These are phyloP conservation scores for Epinotia ramella DNA, from an alignment of 2,888 invertebrate genomes.

Conservation along the genomic window DNA sequence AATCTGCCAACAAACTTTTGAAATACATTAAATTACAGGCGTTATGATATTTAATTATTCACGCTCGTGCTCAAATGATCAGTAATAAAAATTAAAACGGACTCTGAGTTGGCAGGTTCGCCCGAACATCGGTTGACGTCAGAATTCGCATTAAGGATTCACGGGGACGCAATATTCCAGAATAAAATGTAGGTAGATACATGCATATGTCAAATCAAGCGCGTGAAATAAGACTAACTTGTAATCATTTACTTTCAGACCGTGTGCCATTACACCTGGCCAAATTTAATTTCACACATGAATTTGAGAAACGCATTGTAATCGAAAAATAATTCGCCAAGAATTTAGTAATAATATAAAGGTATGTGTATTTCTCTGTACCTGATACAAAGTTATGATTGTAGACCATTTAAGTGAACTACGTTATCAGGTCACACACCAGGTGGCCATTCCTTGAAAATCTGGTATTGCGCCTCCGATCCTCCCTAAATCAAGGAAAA, in stretches of 20 bases:
- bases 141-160: constrained; percentile 78
- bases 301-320: constrained; percentile 6
- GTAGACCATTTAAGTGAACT: constrained; percentile 47
- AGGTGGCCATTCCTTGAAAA: constrained; percentile 62
- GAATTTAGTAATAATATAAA: constrained; percentile 41
- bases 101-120: constrained; percentile 21
- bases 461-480: constrained; percentile 80
- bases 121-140: constrained; percentile 23
- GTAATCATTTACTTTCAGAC: background rate
- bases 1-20: constrained; percentile 47
- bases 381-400: constrained; percentile 51
- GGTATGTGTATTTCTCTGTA: constrained; percentile 46
- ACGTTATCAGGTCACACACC: constrained; percentile 64
- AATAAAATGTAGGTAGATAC: constrained; percentile 8
- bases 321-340: constrained; percentile 52
- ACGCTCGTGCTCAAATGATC: constrained; percentile 17
- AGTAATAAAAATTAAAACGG: constrained; percentile 24
- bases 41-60: constrained; percentile 32
- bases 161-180: constrained; percentile 77
- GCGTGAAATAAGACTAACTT: background rate
- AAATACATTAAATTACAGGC: constrained; percentile 27
- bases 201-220: constrained; percentile 15
- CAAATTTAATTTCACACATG: constrained; percentile 8
- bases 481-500: constrained; percentile 75
- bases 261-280: background rate